Base-by-base conservation (phyloP, 2,797 vertebrate species). In the Chrosomus eos region DNA sequence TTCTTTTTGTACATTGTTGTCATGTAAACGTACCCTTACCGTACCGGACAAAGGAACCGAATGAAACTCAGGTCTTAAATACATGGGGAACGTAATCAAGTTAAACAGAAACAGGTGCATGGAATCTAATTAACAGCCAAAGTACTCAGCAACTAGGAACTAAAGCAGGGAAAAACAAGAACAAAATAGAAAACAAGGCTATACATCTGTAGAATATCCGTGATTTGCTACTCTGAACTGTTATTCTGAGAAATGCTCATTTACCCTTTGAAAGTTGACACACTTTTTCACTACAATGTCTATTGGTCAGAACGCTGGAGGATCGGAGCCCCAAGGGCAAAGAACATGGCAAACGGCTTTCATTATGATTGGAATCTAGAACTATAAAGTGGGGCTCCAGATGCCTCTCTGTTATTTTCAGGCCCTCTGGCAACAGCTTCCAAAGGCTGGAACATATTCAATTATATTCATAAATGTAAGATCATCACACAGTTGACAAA, bases 401-500 rank as follows among this genome's bases (percentile, higher is more conserved):
- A 94, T 93, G 93, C 92, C 89, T 91, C 91, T 68, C 91, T 90
- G 90, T 91, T 93, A 93, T 95, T 93, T 87, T 88, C 88, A 90
- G 85, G 80, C 90, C 88, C 92, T 89, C 89, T 93, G 93, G 94
- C 94, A 92, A 85, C 90, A 86, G 90, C 93, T 94, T 94, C 93
- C 93, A 93, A 95, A 83, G 87, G 82, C 93, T 94, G 94, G 93
- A 94, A 92, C 91, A 74, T 90, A 89, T 95, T 95, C 93, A 95
- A 91, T 94, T 93, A 92, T 92, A 91, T 93, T 94, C 92, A 93
- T 93, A 93, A 94, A 94, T 93, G 93, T 93, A 93, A 91, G 89
- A 94, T 92, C 86, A 90, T 92, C 91, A 93, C 92, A 85, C 90
- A 89, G 91, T 91, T 93, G 92, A 94, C 94, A 94, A 94, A 95